phyloP scores from a whole-genome alignment of 1,140 invertebrate species.

The Trichonephila clavipes region DNA sequence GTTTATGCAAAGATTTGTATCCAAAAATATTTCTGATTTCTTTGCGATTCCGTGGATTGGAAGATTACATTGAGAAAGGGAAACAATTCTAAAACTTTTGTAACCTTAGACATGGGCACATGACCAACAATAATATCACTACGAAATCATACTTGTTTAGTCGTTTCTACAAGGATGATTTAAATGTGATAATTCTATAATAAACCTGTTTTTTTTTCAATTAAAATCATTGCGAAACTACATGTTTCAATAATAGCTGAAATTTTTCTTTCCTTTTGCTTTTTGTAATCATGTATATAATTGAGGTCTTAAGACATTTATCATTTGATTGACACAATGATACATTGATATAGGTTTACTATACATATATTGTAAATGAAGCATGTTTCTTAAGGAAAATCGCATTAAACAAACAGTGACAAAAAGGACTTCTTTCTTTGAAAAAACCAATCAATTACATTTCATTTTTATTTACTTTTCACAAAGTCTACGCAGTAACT shows the following conservation, averaged over 20 bases:
- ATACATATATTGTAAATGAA: neutral
- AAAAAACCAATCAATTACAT: slow-evolving; percentile 3
- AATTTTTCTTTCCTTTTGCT: neutral
- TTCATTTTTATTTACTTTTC: neutral
- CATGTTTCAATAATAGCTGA: neutral
- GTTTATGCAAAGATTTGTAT: no score
- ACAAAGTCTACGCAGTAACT: no score
- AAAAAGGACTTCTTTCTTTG: neutral
- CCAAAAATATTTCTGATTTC: no score
- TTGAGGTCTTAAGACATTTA: neutral
- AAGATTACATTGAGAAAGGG: no score
- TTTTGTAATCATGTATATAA: neutral
- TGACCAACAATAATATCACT: no score
- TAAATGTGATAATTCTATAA: neutral
- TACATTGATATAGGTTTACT: neutral
- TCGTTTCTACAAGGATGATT: no score
- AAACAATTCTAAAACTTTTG: no score
- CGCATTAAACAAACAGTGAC: neutral
- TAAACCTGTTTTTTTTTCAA: slow-evolving; percentile 7
- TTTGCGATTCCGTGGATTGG: no score
- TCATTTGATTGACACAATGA: neutral
- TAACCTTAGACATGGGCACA: no score
- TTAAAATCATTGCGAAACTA: neutral
- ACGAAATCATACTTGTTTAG: no score
- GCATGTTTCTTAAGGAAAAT: neutral